Evolutionary conservation across 2,888 invertebrate genomes (phyloP), one percentile per base, ranked within the genome.

Genomic region (Cordilura impudica): DNA sequence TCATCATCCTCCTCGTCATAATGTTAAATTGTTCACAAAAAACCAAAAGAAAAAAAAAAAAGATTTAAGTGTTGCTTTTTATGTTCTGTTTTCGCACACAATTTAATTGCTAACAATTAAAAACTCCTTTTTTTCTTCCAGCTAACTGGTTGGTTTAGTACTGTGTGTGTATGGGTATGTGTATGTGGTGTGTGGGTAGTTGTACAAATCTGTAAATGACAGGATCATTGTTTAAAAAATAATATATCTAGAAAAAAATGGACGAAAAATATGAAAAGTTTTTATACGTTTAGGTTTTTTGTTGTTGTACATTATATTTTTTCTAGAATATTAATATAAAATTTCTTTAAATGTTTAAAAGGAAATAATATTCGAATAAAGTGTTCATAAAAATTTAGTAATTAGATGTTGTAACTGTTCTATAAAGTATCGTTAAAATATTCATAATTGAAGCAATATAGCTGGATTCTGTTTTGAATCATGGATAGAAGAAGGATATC

Each of bases 21-120:
- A 67, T 61, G 53, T 67, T 67, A 74, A 74, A 74, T 67, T 53
- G 14, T 66, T 66, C 45, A 45, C 23, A 66, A 21, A 60, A 60
- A 56, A 47, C 31, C 19, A 26, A 51, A 39, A 61, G 47, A 53
- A 69, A 56, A 19, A 49, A 72, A 71, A 78, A 69, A 74, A 67
- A 18, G 72, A 47, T 74, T 78, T 49, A 74, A 78, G 74, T 74
- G 74, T 74, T 79, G 54, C 70, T 74, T 70, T 71, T 66, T 74
- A 56, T 79, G 78, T 74, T 65, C 74, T 74, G 71, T 66, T 74
- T 69, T 69, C 43, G 74, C 74, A 70, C 54, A 74, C 74, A 74
- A 74, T 71, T 79, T 79, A 79, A 79, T 74, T 66, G 71, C 74
- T 61, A 65, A 71, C 78, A 79, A 79, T 79, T 79, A 74, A 74